Percentiles rank a stretch among this genome's conserved stretches.
Evolutionary conservation across 92 coral and sea anemone genomes (phyloP).

Genomic region (Meandrina meandrites): DNA sequence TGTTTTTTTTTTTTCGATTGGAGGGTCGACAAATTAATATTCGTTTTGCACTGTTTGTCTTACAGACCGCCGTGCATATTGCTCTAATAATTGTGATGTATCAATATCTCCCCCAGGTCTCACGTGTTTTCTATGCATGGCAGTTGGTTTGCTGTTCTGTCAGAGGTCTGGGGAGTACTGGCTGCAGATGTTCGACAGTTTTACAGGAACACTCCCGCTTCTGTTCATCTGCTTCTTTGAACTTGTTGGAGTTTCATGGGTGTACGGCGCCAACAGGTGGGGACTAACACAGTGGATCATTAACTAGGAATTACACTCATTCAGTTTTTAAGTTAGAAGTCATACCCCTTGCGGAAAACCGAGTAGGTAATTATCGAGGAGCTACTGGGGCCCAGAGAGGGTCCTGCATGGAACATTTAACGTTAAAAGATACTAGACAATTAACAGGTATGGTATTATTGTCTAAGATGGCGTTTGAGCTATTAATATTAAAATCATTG

Average conservation of each 20-base stretch:
- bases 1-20: too few species aligned
- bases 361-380: too few species aligned
- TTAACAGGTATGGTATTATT: too few species aligned
- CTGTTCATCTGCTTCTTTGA: slow-evolving; percentile 79
- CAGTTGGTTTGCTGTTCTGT: slow-evolving; percentile 81
- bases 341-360: too few species aligned
- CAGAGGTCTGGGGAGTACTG: slow-evolving; percentile 98
- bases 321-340: too few species aligned
- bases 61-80: not conserved
- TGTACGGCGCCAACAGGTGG: slow-evolving; percentile 88
- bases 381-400: too few species aligned
- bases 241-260: slow-evolving; percentile 79
- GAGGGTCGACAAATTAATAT: not conserved
- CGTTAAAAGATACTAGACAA: too few species aligned
- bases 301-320: not conserved
- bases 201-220: slow-evolving; percentile 78
- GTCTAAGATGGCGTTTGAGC: too few species aligned
- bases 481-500: too few species aligned
- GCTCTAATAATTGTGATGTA: not conserved
- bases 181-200: slow-evolving; percentile 90
- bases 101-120: slow-evolving; percentile 42
- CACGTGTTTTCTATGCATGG: slow-evolving; percentile 60
- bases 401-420: too few species aligned
- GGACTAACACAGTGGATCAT: not conserved
- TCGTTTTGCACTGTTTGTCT: not conserved